A percentile compares a stretch with the other conserved stretches of the same genome.
Conservation (phyloP, 2,113 vertebrate genomes). For the Himantopus leucocephalus region DNA sequence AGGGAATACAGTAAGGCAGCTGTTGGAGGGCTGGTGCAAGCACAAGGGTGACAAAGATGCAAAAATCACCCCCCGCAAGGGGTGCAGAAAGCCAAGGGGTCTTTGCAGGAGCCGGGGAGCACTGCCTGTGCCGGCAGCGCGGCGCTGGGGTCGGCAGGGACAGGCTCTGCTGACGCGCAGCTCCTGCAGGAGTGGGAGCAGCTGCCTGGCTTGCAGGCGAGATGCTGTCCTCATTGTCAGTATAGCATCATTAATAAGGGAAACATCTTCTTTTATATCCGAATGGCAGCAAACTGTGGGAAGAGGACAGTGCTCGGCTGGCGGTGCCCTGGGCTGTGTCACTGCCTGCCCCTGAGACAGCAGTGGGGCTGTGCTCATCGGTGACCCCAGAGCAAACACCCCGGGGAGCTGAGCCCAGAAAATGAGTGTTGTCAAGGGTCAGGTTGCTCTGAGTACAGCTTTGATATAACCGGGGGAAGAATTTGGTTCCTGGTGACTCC, state of each 20-base stretch:
- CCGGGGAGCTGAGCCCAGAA: not conserved
- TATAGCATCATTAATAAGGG: fast-evolving
- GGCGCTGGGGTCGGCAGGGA: fast-evolving
- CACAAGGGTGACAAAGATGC: not conserved
- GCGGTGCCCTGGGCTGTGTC: fast-evolving
- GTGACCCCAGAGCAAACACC: not conserved
- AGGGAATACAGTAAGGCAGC: not conserved
- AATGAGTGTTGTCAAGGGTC: not conserved
- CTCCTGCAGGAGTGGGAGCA: not conserved
- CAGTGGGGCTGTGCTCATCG: fast-evolving
- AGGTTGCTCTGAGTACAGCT: not conserved
- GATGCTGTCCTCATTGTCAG: not conserved
- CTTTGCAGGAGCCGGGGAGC: not conserved
- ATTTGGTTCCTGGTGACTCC: not conserved
- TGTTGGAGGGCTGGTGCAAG: not conserved
- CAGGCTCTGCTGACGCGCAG: not conserved
- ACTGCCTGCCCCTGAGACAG: not conserved
- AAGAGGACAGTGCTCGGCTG: fast-evolving
- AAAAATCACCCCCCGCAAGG: not conserved
- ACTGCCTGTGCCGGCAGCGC: fast-evolving
- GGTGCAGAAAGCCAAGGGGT: not conserved
- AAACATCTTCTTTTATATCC: not conserved
- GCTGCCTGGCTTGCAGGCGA: not conserved
- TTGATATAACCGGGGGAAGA: not conserved
- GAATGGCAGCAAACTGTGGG: not conserved